Evolutionary conservation across 2,797 vertebrate genomes (phyloP).

Genomic region (Pelodytes ibericus): DNA sequence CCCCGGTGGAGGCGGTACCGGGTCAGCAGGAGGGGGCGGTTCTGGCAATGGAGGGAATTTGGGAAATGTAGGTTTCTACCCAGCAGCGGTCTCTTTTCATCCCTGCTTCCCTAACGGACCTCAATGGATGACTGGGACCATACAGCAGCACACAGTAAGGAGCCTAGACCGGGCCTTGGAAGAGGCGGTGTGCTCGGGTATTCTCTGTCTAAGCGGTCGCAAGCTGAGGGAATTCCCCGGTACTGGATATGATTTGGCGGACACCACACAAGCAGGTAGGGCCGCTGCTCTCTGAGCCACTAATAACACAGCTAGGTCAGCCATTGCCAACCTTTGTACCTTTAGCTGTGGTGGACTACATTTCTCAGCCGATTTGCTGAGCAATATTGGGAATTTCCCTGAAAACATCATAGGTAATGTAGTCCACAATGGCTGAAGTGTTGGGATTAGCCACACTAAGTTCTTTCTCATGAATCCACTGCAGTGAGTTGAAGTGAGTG

Average conservation of each 20-base stretch:
- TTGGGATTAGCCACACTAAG: too few relatives aligned
- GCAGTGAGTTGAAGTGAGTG: background rate
- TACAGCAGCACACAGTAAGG: slow-evolving; percentile 81
- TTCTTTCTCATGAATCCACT: too few relatives aligned
- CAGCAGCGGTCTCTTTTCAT: slow-evolving; percentile 55
- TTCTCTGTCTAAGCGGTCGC: slow-evolving; percentile 91
- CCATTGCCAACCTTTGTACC: too few relatives aligned
- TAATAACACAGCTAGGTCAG: too few relatives aligned
- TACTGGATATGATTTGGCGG: slow-evolving; percentile 87
- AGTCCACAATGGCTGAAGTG: too few relatives aligned
- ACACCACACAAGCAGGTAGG: slow-evolving; percentile 95
- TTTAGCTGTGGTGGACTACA: too few relatives aligned
- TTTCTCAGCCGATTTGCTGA: too few relatives aligned
- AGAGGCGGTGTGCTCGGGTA: slow-evolving; percentile 89
- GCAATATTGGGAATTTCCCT: too few relatives aligned
- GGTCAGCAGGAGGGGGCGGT: slow-evolving; percentile 31
- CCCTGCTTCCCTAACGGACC: slow-evolving; percentile 77
- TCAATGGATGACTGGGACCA: slow-evolving; percentile 79
- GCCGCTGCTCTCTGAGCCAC: slow-evolving; percentile 28
- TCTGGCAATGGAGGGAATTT: slow-evolving; percentile 43
- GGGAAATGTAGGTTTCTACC: slow-evolving; percentile 44
- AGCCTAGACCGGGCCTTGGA: slow-evolving; percentile 94
- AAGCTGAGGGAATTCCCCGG: slow-evolving; percentile 93
- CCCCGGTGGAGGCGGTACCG: slow-evolving; percentile 63
- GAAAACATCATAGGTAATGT: too few relatives aligned